phyloP scores from a whole-genome alignment of 2,113 vertebrate genomes.

The Strigops habroptila region DNA sequence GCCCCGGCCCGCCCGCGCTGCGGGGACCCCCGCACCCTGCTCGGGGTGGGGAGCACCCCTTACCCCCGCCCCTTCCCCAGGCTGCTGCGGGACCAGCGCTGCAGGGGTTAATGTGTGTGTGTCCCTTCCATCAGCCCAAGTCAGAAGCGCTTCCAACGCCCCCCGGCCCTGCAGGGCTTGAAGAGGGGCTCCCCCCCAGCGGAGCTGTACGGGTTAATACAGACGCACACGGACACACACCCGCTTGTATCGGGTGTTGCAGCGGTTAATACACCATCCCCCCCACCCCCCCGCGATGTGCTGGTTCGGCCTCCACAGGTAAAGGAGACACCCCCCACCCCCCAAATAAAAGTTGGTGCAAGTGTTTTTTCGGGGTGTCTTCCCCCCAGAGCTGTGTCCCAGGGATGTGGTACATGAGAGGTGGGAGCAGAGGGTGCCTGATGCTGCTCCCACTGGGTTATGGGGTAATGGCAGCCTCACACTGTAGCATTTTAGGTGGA shows the following conservation, averaged over 20 bases:
- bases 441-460: neutral
- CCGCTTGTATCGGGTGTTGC: fast-evolving
- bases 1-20: neutral
- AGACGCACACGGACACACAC: neutral
- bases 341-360: fast-evolving
- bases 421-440: too few relatives aligned
- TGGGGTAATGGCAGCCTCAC: neutral
- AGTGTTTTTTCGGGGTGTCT: neutral
- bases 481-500: neutral
- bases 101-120: neutral
- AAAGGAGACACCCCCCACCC: neutral
- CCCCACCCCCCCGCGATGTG: fast-evolving
- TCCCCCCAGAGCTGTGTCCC: neutral
- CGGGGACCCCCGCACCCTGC: neutral
- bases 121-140: neutral
- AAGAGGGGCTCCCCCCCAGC: fast-evolving
- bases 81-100: too few relatives aligned
- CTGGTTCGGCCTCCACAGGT: neutral
- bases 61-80: neutral
- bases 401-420: neutral
- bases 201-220: neutral
- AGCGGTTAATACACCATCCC: neutral
- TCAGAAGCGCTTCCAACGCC: neutral
- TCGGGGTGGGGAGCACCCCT: too few relatives aligned
- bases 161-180: neutral